Percentiles rank a stretch among this genome's conserved stretches.
Conservation (phyloP, 2,797 vertebrate genomes). For the Bucorvus abyssinicus region DNA sequence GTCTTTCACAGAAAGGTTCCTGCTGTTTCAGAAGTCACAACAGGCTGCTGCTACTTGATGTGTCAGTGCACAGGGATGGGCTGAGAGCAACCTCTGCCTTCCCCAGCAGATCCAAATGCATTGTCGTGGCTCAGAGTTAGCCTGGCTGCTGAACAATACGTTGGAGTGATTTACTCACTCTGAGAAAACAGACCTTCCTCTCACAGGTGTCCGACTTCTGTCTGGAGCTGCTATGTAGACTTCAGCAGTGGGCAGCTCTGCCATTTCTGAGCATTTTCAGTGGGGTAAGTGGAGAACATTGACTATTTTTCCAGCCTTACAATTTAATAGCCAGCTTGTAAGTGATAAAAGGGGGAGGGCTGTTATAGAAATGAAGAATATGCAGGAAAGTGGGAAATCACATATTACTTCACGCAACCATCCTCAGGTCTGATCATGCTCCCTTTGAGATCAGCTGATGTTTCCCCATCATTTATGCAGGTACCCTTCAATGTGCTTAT, state of each 20-base stretch:
- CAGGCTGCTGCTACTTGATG: neutral
- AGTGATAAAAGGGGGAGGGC: neutral
- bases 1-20: neutral
- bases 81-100: neutral
- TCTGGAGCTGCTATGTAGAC: neutral
- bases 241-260: neutral
- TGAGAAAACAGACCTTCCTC: neutral
- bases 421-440: neutral
- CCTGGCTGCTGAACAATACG: neutral
- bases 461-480: neutral
- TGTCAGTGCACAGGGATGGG: neutral
- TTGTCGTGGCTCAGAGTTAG: neutral
- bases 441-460: neutral
- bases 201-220: neutral
- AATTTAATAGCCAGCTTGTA: neutral
- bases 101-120: neutral
- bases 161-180: neutral
- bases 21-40: neutral
- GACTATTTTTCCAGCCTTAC: neutral
- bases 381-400: neutral
- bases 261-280: neutral
- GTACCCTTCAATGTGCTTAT: neutral
- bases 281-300: neutral
- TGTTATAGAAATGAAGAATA: neutral
- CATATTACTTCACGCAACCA: rapidly evolving